These are phyloP conservation scores for Hyla sarda DNA, from an alignment of 2,113 vertebrate genomes.

Conservation along the genomic window DNA sequence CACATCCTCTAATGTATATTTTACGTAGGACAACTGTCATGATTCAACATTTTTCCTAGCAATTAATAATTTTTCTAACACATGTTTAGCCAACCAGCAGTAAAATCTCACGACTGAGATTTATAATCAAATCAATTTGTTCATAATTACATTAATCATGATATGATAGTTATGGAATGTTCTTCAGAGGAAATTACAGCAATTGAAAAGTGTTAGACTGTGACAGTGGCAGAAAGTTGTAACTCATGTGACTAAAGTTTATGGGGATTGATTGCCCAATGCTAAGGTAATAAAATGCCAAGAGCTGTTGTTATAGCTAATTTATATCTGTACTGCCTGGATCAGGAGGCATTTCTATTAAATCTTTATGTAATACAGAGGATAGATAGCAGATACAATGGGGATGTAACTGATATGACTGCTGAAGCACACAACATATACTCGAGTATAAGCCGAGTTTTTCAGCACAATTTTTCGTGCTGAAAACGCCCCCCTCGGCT, in stretches of 20 bases:
- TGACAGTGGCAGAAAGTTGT: conserved; percentile 12
- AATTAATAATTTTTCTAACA: conserved; percentile 1
- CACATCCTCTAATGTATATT: not conserved
- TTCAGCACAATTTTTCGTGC: too few relatives aligned
- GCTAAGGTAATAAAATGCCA: conserved; percentile 33
- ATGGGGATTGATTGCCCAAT: not conserved
- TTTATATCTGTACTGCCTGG: not conserved
- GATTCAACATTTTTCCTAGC: conserved; percentile 11
- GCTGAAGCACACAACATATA: not conserved
- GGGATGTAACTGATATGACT: not conserved
- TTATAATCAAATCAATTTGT: conserved; percentile 18
- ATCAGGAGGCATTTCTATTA: not conserved
- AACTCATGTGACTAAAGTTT: conserved; percentile 10
- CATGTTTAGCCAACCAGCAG: not conserved
- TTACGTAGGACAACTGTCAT: not conserved
- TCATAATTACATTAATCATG: conserved; percentile 48
- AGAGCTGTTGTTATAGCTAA: conserved; percentile 32
- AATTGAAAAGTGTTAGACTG: conserved; percentile 21
- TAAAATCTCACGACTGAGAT: conserved; percentile 9
- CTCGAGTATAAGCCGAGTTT: too few relatives aligned
- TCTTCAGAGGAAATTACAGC: conserved; percentile 40
- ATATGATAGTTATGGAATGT: conserved; percentile 35
- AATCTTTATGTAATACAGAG: not conserved
- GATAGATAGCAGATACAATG: conserved; percentile 1
- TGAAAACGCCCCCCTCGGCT: too few relatives aligned